Conservation (phyloP, 2,797 vertebrate genomes). For the Buphagus erythrorhynchus region DNA sequence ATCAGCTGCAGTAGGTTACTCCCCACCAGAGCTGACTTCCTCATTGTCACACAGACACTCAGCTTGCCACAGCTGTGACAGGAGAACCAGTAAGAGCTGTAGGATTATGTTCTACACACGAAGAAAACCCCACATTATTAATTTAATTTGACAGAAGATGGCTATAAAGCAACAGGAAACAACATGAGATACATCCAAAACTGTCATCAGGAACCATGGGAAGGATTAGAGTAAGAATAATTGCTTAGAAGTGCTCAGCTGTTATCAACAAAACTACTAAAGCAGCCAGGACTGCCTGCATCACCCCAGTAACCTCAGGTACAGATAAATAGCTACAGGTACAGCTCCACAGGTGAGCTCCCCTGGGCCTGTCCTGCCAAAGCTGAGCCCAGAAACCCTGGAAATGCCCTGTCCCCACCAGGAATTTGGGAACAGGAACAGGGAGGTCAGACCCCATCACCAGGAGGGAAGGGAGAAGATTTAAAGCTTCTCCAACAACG, state of each 20-base stretch:
- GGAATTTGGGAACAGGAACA: background rate
- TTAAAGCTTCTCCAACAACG: background rate
- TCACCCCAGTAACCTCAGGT: background rate
- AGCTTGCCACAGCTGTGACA: background rate
- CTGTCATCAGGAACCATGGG: background rate
- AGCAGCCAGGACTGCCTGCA: background rate
- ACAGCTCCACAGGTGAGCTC: background rate
- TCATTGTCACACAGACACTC: background rate
- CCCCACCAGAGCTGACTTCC: background rate
- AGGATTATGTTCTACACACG: background rate
- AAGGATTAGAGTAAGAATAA: background rate
- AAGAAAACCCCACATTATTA: fast-evolving
- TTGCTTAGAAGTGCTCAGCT: background rate
- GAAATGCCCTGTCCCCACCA: background rate
- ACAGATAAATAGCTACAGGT: background rate
- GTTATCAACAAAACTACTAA: background rate
- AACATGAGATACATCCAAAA: background rate
- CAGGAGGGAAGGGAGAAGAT: fast-evolving
- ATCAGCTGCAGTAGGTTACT: background rate
- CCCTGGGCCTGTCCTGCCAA: background rate
- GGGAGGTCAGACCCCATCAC: background rate
- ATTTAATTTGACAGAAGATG: background rate
- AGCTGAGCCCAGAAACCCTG: background rate
- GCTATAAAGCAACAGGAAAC: background rate
- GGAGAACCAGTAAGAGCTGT: background rate